phyloP scores from a whole-genome alignment of 2,797 vertebrate species.

The Acanthis flammea region DNA sequence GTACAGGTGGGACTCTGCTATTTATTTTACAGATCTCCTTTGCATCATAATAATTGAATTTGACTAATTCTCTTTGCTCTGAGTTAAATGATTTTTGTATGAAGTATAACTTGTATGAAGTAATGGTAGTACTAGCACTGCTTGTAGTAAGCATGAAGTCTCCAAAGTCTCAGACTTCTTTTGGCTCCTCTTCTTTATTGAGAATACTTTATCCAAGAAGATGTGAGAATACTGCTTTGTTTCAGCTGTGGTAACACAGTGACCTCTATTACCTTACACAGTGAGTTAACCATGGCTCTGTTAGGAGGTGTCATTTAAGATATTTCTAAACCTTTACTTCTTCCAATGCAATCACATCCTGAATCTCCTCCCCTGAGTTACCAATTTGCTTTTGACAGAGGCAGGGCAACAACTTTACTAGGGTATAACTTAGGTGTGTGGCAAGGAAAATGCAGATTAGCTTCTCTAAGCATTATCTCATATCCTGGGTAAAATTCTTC shows the following conservation, averaged over 20 bases:
- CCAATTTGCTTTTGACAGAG: background rate
- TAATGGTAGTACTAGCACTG: background rate
- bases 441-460: background rate
- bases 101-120: background rate
- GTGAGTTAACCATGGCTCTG: background rate
- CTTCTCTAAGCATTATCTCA: background rate
- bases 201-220: background rate
- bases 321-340: background rate
- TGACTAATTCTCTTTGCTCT: background rate
- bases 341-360: background rate
- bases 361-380: background rate
- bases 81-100: background rate
- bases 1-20: background rate
- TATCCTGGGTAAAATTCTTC: background rate
- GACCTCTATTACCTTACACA: background rate
- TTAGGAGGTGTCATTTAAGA: background rate
- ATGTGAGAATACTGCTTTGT: background rate
- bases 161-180: background rate
- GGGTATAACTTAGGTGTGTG: background rate
- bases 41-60: background rate
- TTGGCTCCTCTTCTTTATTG: background rate
- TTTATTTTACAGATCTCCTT: background rate
- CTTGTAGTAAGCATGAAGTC: background rate
- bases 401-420: background rate
- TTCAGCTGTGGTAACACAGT: background rate